Evolutionary conservation across 2,113 vertebrate species (phyloP), one percentile per base, ranked within the genome.

Genomic region (Ellobius talpinus): DNA sequence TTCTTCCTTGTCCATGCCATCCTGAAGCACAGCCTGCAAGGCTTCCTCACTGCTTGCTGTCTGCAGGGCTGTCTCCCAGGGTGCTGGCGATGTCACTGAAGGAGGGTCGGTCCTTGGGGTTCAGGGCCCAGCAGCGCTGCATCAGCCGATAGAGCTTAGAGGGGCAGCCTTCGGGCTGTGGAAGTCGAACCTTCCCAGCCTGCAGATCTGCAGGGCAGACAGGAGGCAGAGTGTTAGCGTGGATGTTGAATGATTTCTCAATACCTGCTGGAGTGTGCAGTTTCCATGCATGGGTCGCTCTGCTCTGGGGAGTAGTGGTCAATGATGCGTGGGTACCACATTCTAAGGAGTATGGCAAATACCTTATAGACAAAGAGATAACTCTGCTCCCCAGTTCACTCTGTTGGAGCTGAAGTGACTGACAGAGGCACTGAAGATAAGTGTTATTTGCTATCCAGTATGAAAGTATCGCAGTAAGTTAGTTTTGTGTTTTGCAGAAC

Each of bases 61-160:
- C 99, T 0, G 99, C 98, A 0, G 99, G 98, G 97, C 98, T 98
- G 95, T 99, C 99, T 93, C 99, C 99, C 26, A 99, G 99, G 79
- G 98, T 58, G 31, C 99, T 98, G 96, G 99, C 98, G 0, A 99
- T 98, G 97, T 99, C 99, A 0, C 99, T 99, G 98, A 99, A 99
- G 82, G 99, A 99, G 12, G 99, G 99, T 23, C 99, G 99, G 93
- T 99, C 99, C 97, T 99, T 99, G 23, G 99, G 99, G 98, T 99
- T 99, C 81, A 98, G 97, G 2, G 99, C 99, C 99, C 99, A 99
- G 98, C 99, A 99, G 97, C 99, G 99, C 76, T 98, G 98, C 99
- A 99, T 99, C 97, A 99, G 98, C 98, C 99, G 99, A 98, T 99
- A 98, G 47, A 99, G 98, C 97, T 99, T 99, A 66, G 99, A 99